These are phyloP conservation scores for Stenchaetothrips biformis DNA, from an alignment of 2,888 invertebrate species.

Conservation along the genomic window DNA sequence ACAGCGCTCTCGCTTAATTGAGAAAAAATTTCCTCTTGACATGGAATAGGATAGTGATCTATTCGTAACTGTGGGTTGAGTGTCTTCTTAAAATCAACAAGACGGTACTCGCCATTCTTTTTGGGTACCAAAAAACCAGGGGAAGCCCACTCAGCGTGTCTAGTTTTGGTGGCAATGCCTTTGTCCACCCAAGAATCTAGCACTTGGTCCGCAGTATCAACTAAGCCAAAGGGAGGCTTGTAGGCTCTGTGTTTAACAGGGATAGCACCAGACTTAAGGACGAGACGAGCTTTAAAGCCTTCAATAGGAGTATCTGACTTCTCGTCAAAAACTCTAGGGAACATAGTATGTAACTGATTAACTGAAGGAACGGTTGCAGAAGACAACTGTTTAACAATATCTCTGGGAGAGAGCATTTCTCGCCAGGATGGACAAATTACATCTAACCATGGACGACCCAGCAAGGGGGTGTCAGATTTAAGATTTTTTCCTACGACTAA, in stretches of 20 bases:
- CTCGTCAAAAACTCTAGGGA: neutral
- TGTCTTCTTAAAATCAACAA: neutral
- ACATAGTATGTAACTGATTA: neutral
- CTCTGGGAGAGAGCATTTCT: neutral
- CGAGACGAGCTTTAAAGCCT: neutral
- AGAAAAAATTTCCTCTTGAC: neutral
- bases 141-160: neutral
- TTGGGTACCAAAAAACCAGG: neutral
- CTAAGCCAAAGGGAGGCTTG: neutral
- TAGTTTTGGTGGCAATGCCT: neutral
- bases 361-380: neutral
- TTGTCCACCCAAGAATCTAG: neutral
- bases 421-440: neutral
- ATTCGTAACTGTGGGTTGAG: neutral
- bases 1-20: neutral
- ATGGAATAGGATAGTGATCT: neutral
- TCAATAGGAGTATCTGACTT: neutral
- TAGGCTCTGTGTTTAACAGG: neutral
- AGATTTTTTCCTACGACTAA: neutral
- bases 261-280: neutral
- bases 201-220: neutral
- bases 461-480: neutral
- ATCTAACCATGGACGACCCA: neutral
- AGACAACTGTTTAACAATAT: neutral
- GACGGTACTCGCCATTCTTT: neutral